Evolutionary conservation across 2,797 vertebrate genomes (phyloP).

Genomic region (Loriculus beryllinus): DNA sequence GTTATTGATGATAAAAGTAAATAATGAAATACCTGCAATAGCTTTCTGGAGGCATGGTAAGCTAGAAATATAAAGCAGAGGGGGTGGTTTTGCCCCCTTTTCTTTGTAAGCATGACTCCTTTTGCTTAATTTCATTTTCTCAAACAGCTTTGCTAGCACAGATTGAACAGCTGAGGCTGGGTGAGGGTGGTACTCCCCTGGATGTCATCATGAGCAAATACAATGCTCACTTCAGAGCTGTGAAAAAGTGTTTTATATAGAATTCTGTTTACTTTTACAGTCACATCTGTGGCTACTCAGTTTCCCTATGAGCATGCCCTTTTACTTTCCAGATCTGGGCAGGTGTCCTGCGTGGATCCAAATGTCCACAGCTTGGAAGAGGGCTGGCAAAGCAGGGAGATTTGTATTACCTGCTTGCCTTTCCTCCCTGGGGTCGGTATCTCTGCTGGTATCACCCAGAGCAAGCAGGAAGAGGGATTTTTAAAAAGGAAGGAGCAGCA

Average conservation of each 20-base stretch:
- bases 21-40: neutral
- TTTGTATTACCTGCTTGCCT: neutral
- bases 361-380: neutral
- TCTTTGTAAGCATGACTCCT: neutral
- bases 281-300: neutral
- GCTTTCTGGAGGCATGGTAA: neutral
- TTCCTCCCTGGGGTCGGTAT: neutral
- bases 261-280: neutral
- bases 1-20: conserved; percentile 16
- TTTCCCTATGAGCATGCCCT: neutral
- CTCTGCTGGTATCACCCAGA: neutral
- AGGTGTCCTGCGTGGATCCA: neutral
- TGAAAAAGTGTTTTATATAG: neutral
- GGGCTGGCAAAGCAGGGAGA: neutral
- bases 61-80: neutral
- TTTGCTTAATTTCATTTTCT: neutral
- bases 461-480: neutral
- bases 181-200: neutral
- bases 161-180: neutral
- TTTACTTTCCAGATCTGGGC: neutral
- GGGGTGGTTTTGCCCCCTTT: rapidly evolving
- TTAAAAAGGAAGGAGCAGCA: neutral
- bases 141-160: neutral
- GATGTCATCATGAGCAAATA: neutral
- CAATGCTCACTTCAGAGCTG: neutral